These are phyloP conservation scores for Verasper variegatus DNA, from an alignment of 2,113 vertebrate species.

Conservation along the genomic window DNA sequence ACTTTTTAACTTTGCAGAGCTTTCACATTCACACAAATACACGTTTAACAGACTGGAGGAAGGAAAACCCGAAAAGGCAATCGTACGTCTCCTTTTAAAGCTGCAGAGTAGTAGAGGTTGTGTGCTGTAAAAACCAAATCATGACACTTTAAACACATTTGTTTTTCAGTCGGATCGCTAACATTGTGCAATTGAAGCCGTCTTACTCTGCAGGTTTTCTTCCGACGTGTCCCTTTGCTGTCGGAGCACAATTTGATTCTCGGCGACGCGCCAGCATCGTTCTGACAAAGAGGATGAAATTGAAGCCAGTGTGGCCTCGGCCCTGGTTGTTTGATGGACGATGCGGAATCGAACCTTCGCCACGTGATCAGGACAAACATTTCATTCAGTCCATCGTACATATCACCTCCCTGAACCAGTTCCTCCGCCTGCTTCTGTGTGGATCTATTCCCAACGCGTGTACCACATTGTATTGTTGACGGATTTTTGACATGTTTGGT, in stretches of 20 bases:
- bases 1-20: too few species aligned
- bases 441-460: constrained; percentile 10
- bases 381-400: constrained; percentile 17
- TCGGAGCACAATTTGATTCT: neutral
- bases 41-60: neutral
- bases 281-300: constrained; percentile 10
- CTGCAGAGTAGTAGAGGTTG: neutral
- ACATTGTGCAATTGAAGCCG: constrained; percentile 22
- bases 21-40: neutral
- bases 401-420: neutral
- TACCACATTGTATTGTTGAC: constrained; percentile 35
- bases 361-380: constrained; percentile 7
- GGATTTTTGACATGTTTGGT: constrained; percentile 33
- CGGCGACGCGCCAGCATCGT: constrained; percentile 8
- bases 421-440: constrained; percentile 18
- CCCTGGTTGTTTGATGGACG: neutral
- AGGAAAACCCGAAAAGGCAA: neutral
- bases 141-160: neutral
- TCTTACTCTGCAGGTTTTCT: neutral
- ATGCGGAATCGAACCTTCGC: neutral
- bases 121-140: constrained; percentile 2
- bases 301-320: too few species aligned
- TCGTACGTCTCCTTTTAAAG: neutral
- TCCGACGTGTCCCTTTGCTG: neutral
- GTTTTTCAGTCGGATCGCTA: neutral